Base-by-base conservation (phyloP, 2,888 invertebrate species). In the Acrobasis consociella region DNA sequence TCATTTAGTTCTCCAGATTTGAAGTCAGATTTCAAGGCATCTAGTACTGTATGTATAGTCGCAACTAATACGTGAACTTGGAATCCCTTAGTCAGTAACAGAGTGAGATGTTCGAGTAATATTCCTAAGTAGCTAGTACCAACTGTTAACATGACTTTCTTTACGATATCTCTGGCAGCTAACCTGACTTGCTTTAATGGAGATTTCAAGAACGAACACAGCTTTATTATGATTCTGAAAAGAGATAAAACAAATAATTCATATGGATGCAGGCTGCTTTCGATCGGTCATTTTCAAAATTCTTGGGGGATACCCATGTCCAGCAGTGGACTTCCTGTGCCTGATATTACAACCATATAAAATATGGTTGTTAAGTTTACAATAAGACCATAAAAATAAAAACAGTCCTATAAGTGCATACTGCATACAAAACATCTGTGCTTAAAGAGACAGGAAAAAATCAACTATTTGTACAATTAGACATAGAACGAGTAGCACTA, bases 1-100 rank as follows among this genome's bases (percentile, higher is more conserved):
- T 93, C 84, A 78, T 98, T 97, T n/a, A 99, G 93, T 76, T 98
- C 96, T 0, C 94, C 95, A 0, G 95, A 93, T 81, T 95, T 93
- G 65, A 98, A 94, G n/a, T 93, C 86, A 0, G 93, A 88, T 77
- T 95, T 95, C 62, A 98, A 82, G 37, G 95, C 94, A 63, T 95
- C 94, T 60, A 99, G 86, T 5, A 99, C 94, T 0, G 96, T 94
- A 79, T 99, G 97, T 17, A 98, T 94, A 0, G 99, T 98, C 66
- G 95, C 98, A 3, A 97, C 96, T 61, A 99, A 89, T 0, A 99
- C 99, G 77, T 99, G 99, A 1, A 97, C 95, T 93, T 99, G 98
- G 81, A 97, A 99, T 11, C 99, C 99, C 78, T 96, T 94, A 0
- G 95, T 97, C 62, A 99, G 91, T 17, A 97, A 87, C 5, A 96